These are phyloP conservation scores for Bombus confusus DNA, from an alignment of 1,140 invertebrate genomes.

Conservation along the genomic window DNA sequence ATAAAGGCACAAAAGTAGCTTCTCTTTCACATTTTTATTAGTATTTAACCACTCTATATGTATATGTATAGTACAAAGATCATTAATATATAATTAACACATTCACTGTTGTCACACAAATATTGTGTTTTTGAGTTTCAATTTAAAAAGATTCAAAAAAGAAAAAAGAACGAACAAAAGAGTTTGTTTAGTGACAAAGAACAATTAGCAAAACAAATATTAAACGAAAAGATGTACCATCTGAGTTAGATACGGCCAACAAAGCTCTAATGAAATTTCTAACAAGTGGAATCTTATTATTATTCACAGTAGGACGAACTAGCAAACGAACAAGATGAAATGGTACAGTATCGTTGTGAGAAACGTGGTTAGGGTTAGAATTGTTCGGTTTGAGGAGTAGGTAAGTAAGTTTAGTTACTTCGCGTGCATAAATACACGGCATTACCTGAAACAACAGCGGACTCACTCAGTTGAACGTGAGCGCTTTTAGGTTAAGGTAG, in stretches of 20 bases:
- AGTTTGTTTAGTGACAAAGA: neutral
- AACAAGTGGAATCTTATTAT: conserved; percentile 78
- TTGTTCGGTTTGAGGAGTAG: conserved; percentile 63
- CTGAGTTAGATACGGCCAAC: conserved; percentile 66
- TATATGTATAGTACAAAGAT: too few relatives aligned
- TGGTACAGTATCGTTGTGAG: conserved; percentile 30
- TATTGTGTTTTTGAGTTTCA: too few relatives aligned
- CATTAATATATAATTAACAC: too few relatives aligned
- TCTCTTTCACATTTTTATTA: too few relatives aligned
- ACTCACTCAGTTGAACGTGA: conserved; percentile 39
- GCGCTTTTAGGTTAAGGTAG: conserved; percentile 17
- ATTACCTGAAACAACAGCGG: conserved; percentile 72
- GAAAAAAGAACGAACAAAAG: neutral
- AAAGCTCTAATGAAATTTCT: conserved; percentile 78
- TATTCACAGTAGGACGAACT: conserved; percentile 67
- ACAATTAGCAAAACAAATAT: neutral
- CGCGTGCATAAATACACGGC: conserved; percentile 74
- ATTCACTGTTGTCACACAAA: too few relatives aligned
- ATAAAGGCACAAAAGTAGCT: too few relatives aligned
- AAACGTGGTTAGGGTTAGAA: conserved; percentile 53
- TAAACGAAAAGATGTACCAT: neutral
- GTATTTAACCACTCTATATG: too few relatives aligned
- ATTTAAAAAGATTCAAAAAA: neutral
- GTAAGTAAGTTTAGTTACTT: conserved; percentile 74
- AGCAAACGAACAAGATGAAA: conserved; percentile 40